Conservation (phyloP, 35 echinoderm and acorn worm genomes). For the Acanthaster planci region DNA sequence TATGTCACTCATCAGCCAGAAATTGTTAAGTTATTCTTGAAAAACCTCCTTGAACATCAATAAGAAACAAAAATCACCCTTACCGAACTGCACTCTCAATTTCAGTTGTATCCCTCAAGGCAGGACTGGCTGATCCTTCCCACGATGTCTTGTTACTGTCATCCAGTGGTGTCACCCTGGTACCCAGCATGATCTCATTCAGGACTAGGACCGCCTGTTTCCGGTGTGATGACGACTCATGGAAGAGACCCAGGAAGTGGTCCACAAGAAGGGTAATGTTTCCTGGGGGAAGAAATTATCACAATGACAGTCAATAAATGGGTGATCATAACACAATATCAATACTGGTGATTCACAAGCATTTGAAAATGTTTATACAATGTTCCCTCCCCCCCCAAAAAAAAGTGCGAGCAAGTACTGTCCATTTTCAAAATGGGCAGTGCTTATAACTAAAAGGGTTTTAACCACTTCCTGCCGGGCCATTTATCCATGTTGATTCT, state of each 20-base stretch:
- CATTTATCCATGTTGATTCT: no score
- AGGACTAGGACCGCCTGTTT: slow-evolving; percentile 69
- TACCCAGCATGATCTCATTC: slow-evolving; percentile 75
- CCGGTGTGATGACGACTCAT: slow-evolving; percentile 27
- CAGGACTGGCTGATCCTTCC: background rate
- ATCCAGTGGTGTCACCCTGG: slow-evolving; percentile 20
- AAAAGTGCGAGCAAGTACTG: no score
- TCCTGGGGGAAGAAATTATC: slow-evolving; percentile 36
- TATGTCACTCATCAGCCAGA: background rate
- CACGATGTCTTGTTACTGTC: slow-evolving; percentile 22
- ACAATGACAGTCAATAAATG: no score
- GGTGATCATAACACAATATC: no score
- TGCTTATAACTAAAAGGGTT: no score
- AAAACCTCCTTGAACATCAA: background rate
- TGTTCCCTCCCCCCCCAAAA: no score
- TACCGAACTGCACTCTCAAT: slow-evolving; percentile 19
- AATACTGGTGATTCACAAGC: no score
- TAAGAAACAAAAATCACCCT: background rate
- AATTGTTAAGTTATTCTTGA: background rate
- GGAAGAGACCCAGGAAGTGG: slow-evolving; percentile 72
- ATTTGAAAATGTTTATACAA: no score
- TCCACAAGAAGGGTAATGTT: slow-evolving; percentile 65
- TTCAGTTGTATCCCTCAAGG: background rate
- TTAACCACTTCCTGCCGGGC: no score
- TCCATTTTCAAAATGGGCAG: no score